Base-by-base conservation (phyloP, 1,140 invertebrate species). In the Psix sp. region DNA sequence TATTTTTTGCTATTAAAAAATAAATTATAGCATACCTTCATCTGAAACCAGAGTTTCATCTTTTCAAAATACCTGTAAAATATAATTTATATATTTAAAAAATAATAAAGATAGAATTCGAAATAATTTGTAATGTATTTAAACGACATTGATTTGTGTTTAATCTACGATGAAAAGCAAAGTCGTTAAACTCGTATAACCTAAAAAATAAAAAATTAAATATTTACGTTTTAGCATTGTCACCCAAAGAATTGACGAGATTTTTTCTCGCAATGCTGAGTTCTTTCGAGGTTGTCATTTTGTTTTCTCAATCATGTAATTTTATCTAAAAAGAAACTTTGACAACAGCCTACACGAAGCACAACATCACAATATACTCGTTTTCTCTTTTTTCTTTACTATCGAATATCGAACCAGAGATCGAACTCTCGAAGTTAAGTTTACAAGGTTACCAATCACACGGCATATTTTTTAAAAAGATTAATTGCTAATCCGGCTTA, bases 41-140 rank as follows among this genome's bases (percentile, higher is more conserved):
- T 91, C 68, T 91, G 90, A 66, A 93, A 93, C 91, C 91, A 93
- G 14, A 90, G 85, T 57, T 92, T 93, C 90, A 93, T 91, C 57
- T 91, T 90, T 46, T 88, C 86, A 65, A 92, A 90, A 76, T 93
- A 93, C 52, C 89, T 90, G 62, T 24, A 65, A 78, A 76, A 38
- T 54, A 29, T 74, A 68, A 5, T 42, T 39, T 38, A 38, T 31
- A 39, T 7, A 21, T 21, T 33, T 29, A 46, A 59, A 57, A 43
- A 52, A 4, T 9, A 5, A 24, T 5, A 9, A 9, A 24, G 4
- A 9, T 9, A 24, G 9, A 29, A 31, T 57, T 20, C 20, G 10
- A 40, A 40, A 42, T 33, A 16, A 21, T 24, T 38, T 24, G 62
- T 7, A 33, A 10, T 33, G 5, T 33, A 6, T 4, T 10, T 33